These are phyloP conservation scores for Phalanger gymnotis DNA, from an alignment of 2,797 vertebrate species.

Conservation along the genomic window DNA sequence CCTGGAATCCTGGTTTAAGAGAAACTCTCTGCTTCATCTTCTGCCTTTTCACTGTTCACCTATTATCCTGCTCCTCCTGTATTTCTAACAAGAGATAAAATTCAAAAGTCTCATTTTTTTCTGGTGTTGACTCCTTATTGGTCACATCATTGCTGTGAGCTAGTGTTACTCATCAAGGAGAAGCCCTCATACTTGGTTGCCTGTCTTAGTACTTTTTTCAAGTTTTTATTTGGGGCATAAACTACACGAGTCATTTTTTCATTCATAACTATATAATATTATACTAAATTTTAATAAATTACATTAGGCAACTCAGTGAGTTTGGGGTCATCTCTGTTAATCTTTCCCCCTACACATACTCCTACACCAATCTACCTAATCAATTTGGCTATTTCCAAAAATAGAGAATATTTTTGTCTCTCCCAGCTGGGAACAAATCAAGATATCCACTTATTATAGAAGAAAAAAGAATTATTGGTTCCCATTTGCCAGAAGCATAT, in stretches of 20 bases:
- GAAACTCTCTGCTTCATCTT: neutral
- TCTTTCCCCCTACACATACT: neutral
- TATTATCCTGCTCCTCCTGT: neutral
- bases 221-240: neutral
- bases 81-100: neutral
- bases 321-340: neutral
- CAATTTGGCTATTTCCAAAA: neutral
- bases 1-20: neutral
- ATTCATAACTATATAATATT: neutral
- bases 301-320: neutral
- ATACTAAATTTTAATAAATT: neutral
- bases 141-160: neutral
- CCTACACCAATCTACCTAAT: neutral
- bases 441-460: neutral
- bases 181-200: neutral
- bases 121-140: neutral
- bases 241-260: neutral
- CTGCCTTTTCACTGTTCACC: neutral
- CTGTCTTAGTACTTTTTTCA: neutral
- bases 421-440: neutral
- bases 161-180: neutral
- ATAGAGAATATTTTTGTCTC: neutral
- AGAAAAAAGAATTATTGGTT: neutral
- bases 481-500: neutral
- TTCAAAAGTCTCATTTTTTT: neutral